Base-by-base conservation (phyloP, 2,113 vertebrate species). In the Zonotrichia leucophrys region DNA sequence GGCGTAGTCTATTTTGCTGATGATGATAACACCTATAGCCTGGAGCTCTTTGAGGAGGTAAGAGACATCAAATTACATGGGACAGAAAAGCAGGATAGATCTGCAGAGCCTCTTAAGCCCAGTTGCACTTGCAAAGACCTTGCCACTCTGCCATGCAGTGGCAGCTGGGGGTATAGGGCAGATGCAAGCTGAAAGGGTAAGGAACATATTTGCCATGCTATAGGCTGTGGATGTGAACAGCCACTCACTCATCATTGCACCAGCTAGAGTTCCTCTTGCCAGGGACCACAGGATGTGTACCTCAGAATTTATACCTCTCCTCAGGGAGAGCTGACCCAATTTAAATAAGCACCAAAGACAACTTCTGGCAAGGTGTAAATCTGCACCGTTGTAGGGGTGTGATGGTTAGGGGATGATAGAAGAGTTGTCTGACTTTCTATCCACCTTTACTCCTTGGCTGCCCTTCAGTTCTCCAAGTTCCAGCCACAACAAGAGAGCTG, bases 31-130 rank as follows among this genome's bases (percentile, higher is more conserved):
- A 99, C 99, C 7, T 99, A 99, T 95, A 99, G 99, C 96, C 97
- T 99, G 97, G 98, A 99, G 90, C 98, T 99, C 90, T 99, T 99
- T 96, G 99, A 99, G 87, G 99, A 99, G 98, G 99, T 99, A 96
- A 96, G 92, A 63, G 15, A 30, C 0, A 0, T 60, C 42, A 81
- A 79, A 68, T 56, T 25, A 60, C 28, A 33, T 20, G 18, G 33
- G n/a, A 56, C 17, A 49, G 85, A 59, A 90, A 84, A 86, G 31
- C 28, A 85, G 39, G 28, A 50, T 63, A 35, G 28, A 87, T 47
- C 52, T 63, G 27, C 60, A 83, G 63, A 58, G 30, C 12, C 50
- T 69, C 21, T 35, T 62, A 66, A 80, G 55, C 55, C n/a, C 19
- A 89, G 16, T 9, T 31, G 23, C 12, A 7, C 59, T 70, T 59